phyloP scores from a whole-genome alignment of 2,113 vertebrate genomes.

The Globicephala melas region DNA sequence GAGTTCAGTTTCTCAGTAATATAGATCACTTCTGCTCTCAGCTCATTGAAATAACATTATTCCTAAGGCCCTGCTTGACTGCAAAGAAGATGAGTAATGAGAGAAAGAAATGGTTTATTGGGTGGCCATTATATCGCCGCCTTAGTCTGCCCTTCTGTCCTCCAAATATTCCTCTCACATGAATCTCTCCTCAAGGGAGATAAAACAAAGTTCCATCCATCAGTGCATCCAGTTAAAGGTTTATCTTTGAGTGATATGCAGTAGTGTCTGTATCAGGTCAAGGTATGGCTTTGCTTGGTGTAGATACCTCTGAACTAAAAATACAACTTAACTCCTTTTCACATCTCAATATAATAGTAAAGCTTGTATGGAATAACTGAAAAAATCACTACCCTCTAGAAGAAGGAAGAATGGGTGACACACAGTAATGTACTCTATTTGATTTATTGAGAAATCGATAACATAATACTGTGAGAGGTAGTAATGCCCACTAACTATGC shows the following conservation, averaged over 20 bases:
- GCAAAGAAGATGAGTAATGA: not conserved
- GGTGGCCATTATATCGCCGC: not conserved
- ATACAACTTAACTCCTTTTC: not conserved
- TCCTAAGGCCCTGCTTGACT: not conserved
- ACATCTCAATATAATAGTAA: not conserved
- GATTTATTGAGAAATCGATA: not conserved
- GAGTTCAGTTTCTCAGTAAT: not conserved
- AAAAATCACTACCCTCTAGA: not conserved
- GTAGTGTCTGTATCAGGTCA: not conserved
- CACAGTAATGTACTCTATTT: not conserved
- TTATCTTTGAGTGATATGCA: not conserved
- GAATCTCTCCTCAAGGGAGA: not conserved
- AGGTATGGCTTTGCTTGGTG: not conserved
- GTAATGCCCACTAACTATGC: not conserved
- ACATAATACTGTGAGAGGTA: not conserved
- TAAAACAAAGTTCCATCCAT: not conserved
- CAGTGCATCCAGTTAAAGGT: not conserved
- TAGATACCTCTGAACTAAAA: not conserved
- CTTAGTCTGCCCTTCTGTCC: not conserved
- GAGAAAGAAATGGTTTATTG: not conserved
- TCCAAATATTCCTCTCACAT: not conserved
- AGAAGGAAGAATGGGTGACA: not conserved
- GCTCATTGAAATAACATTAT: not conserved
- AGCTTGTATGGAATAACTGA: not conserved
- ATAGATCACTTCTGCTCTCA: not conserved